phyloP scores from a whole-genome alignment of 2,888 invertebrate species.

The Drosophila falleni region DNA sequence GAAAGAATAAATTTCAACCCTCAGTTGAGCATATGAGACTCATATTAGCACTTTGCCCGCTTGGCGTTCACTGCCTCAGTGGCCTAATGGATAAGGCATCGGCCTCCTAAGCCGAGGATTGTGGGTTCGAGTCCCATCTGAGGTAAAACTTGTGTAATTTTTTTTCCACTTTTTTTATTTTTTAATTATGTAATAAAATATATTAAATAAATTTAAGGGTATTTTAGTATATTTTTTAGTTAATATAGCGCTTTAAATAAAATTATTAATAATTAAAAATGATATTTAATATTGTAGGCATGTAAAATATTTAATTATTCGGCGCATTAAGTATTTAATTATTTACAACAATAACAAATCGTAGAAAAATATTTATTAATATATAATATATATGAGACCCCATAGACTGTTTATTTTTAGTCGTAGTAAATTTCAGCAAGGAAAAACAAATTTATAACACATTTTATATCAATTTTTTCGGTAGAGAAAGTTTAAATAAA shows the following conservation, averaged over 20 bases:
- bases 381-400: not conserved
- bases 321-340: not conserved
- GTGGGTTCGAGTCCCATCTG: conserved; percentile 73
- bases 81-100: conserved; percentile 74
- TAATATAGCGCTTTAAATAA: not conserved
- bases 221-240: not conserved
- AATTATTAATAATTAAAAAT: not conserved
- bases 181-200: not conserved
- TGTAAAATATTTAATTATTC: not conserved
- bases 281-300: no score
- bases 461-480: not conserved
- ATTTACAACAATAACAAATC: not conserved
- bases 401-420: not conserved
- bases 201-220: not conserved
- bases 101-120: conserved; percentile 74
- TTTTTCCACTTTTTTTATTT: conserved; percentile 8
- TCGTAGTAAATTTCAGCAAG: not conserved
- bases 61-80: conserved; percentile 51
- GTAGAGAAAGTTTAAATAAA: not conserved
- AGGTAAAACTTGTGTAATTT: conserved; percentile 36
- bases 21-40: not conserved
- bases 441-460: not conserved
- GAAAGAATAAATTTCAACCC: not conserved
- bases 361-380: not conserved
- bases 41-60: conserved; percentile 24